A percentile compares a stretch with the other conserved stretches of the same genome.
Conservation (phyloP, 35 echinoderm and acorn worm species). For the Anneissia japonica region DNA sequence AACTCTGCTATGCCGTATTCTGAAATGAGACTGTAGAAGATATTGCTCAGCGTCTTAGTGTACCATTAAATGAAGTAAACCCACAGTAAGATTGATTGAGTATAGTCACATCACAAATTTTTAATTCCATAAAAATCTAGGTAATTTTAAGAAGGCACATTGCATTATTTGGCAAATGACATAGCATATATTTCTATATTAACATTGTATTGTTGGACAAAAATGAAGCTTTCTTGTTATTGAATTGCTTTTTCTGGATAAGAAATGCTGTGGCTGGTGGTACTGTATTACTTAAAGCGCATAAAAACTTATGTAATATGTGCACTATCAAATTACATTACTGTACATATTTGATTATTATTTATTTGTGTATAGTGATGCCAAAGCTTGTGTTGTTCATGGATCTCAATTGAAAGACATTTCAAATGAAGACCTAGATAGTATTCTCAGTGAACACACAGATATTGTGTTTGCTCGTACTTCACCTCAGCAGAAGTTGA, state of each 20-base stretch:
- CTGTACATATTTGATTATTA: background rate
- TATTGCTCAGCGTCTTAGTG: constrained; percentile 51
- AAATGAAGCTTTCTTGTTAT: too few species aligned
- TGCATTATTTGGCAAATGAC: too few species aligned
- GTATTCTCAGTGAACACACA: constrained; percentile 56
- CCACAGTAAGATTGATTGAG: constrained; percentile 42
- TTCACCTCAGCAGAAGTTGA: constrained; percentile 91
- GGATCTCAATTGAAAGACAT: constrained; percentile 75
- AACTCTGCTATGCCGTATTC: too few species aligned
- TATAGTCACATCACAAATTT: too few species aligned
- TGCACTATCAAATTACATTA: background rate
- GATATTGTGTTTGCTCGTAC: constrained; percentile 98
- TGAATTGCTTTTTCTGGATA: too few species aligned
- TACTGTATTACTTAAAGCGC: too few species aligned
- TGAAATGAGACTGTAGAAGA: constrained; percentile 90
- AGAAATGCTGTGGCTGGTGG: too few species aligned
- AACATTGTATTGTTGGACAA: too few species aligned
- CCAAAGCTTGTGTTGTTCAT: constrained; percentile 89
- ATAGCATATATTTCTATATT: too few species aligned
- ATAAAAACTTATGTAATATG: too few species aligned
- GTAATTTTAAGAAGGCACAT: too few species aligned
- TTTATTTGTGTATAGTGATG: constrained; percentile 48
- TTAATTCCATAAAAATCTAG: too few species aligned
- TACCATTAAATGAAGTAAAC: constrained; percentile 56
- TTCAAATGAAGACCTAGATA: constrained; percentile 29